A percentile compares a stretch with the other conserved stretches of the same genome.
These are phyloP conservation scores for Lepetodrilus schrolli DNA, from an alignment of 2,888 invertebrate species.

Conservation along the genomic window DNA sequence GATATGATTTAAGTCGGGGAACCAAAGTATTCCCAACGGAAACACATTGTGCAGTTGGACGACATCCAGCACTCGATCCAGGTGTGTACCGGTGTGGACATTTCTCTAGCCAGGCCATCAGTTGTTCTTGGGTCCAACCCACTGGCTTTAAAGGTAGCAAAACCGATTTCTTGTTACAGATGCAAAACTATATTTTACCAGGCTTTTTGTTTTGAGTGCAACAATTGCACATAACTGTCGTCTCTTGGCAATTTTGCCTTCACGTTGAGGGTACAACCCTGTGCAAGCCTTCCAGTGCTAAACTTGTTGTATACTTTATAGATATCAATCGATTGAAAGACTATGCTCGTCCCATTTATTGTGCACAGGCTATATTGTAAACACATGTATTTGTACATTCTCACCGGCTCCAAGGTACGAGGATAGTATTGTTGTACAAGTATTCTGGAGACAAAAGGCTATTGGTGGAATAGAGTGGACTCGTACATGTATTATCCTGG, in stretches of 20 bases:
- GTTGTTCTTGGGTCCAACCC: constrained; percentile 17
- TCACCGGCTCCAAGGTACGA: too few species aligned
- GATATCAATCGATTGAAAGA: constrained; percentile 16
- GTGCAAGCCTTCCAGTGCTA: constrained; percentile 13
- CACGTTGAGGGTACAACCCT: constrained; percentile 25
- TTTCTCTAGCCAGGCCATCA: too few species aligned
- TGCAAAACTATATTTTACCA: constrained; percentile 22
- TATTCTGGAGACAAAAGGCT: not conserved
- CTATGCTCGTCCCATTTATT: not conserved
- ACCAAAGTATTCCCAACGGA: too few species aligned
- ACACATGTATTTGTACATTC: too few species aligned
- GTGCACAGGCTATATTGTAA: constrained; percentile 5
- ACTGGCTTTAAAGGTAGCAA: not conserved
- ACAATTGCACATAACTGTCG: constrained; percentile 19
- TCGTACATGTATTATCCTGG: too few species aligned
- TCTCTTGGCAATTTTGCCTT: constrained; percentile 8
- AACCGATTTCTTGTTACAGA: constrained; percentile 20
- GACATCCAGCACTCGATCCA: too few species aligned
- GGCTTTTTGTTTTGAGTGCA: constrained; percentile 27
- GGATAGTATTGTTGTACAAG: constrained; percentile 18
- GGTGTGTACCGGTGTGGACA: too few species aligned
- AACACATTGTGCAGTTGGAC: too few species aligned
- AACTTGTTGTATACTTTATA: constrained; percentile 19
- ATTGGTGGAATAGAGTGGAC: too few species aligned
- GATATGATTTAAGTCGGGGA: too few species aligned